Percentiles rank a stretch among this genome's conserved stretches.
Conservation (phyloP, 2,888 invertebrate species). For the Oxystoma pomonae region DNA sequence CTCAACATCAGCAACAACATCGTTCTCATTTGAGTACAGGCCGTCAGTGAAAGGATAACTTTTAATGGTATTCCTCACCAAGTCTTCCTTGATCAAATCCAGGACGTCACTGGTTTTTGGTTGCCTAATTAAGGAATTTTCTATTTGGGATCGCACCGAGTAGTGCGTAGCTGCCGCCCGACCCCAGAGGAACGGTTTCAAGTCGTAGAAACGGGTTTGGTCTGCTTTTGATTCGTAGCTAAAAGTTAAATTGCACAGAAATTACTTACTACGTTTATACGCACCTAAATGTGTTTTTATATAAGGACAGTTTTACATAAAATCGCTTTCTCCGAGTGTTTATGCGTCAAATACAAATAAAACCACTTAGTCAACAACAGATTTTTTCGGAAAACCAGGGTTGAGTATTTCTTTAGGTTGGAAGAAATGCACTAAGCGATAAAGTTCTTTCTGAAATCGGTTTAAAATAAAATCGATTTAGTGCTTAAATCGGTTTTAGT, state of each 20-base stretch:
- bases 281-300: too few relatives aligned
- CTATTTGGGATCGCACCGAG: slow-evolving; percentile 58
- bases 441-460: too few relatives aligned
- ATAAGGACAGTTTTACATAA: too few relatives aligned
- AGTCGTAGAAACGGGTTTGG: slow-evolving; percentile 42
- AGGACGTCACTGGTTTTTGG: slow-evolving; percentile 70
- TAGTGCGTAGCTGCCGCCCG: slow-evolving; percentile 75
- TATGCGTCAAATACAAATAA: too few relatives aligned
- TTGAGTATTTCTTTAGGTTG: too few relatives aligned
- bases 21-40: slow-evolving; percentile 32
- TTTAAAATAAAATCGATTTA: too few relatives aligned
- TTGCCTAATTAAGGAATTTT: slow-evolving; percentile 63
- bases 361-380: too few relatives aligned
- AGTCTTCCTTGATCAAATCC: slow-evolving; percentile 63
- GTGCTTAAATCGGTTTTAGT: too few relatives aligned
- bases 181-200: slow-evolving; percentile 79
- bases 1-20: not conserved
- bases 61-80: slow-evolving; percentile 62
- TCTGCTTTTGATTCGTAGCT: slow-evolving; percentile 39
- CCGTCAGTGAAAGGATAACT: slow-evolving; percentile 56
- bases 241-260: slow-evolving; percentile 33
- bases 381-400: too few relatives aligned
- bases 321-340: too few relatives aligned
- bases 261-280: too few relatives aligned
- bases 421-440: too few relatives aligned